A percentile compares a stretch with the other conserved stretches of the same genome.
Conservation (phyloP, 2,113 vertebrate species). For the Platichthys stellatus region DNA sequence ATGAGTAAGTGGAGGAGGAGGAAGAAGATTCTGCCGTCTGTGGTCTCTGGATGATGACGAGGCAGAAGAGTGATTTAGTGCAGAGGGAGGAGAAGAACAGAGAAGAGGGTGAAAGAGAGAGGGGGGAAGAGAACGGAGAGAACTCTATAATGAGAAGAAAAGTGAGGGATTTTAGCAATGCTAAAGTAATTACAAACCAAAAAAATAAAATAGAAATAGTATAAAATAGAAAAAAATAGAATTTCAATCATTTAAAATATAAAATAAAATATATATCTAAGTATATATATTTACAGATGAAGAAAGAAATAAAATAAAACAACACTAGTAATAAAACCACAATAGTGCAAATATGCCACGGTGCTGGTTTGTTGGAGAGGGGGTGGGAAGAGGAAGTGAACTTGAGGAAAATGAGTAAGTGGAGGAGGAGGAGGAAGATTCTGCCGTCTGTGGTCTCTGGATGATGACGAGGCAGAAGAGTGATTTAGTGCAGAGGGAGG, state of each 20-base stretch:
- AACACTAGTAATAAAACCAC: no score
- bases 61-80: not conserved
- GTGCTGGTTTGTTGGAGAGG: not conserved
- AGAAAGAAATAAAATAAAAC: no score
- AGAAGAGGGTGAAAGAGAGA: not conserved
- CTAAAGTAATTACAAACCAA: no score
- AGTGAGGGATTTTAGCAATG: no score
- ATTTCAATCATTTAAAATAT: no score
- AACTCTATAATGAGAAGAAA: not conserved
- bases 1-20: slow-evolving; percentile 8
- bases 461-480: not conserved
- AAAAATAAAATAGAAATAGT: no score
- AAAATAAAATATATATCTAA: no score
- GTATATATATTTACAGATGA: no score
- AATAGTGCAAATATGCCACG: no score
- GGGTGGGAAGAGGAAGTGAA: not conserved
- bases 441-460: not conserved
- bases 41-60: slow-evolving; percentile 2
- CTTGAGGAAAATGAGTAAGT: slow-evolving; percentile 7
- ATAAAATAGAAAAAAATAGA: no score
- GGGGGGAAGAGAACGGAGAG: not conserved
- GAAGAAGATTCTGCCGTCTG: not conserved
- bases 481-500: not conserved
- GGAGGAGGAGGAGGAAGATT: not conserved
- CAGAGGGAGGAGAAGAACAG: not conserved